These are phyloP conservation scores for Melanotaenia parkinsoni DNA, from an alignment of 2,797 vertebrate genomes.

Conservation along the genomic window DNA sequence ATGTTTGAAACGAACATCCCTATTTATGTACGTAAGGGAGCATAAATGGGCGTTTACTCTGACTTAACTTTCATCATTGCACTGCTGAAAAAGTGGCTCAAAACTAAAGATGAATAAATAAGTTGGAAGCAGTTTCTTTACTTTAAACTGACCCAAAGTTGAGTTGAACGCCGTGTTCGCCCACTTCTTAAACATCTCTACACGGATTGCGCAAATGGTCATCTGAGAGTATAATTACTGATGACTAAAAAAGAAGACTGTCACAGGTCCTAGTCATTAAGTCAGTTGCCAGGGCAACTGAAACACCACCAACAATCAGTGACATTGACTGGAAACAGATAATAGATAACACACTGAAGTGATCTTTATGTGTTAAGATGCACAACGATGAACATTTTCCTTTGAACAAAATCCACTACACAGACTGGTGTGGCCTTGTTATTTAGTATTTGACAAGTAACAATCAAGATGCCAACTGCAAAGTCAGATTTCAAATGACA, in stretches of 20 bases:
- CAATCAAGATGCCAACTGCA: background rate
- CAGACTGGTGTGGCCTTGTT: background rate
- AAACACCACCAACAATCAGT: slow-evolving; percentile 52
- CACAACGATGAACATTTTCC: slow-evolving; percentile 4
- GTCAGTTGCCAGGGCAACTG: slow-evolving; percentile 69
- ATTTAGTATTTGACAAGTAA: slow-evolving; percentile 9
- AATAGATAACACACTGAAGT: slow-evolving; percentile 38
- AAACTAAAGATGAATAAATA: slow-evolving; percentile 23
- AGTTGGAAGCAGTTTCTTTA: slow-evolving; percentile 26
- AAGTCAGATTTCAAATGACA: slow-evolving; percentile 10
- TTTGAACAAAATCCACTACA: background rate
- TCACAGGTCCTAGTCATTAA: slow-evolving; percentile 64
- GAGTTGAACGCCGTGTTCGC: slow-evolving; percentile 26
- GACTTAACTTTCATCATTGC: slow-evolving; percentile 5
- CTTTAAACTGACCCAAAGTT: slow-evolving; percentile 12
- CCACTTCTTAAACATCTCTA: slow-evolving; percentile 56
- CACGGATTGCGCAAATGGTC: slow-evolving; percentile 60
- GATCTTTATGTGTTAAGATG: slow-evolving; percentile 26
- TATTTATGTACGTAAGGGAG: no score
- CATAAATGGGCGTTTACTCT: background rate
- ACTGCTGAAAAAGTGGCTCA: background rate
- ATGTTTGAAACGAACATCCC: no score
- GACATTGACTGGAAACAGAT: slow-evolving; percentile 55
- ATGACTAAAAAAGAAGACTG: slow-evolving; percentile 18
- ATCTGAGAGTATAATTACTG: slow-evolving; percentile 60